Conservation (phyloP, 2,113 vertebrate genomes). For the Periophthalmus modestus region DNA sequence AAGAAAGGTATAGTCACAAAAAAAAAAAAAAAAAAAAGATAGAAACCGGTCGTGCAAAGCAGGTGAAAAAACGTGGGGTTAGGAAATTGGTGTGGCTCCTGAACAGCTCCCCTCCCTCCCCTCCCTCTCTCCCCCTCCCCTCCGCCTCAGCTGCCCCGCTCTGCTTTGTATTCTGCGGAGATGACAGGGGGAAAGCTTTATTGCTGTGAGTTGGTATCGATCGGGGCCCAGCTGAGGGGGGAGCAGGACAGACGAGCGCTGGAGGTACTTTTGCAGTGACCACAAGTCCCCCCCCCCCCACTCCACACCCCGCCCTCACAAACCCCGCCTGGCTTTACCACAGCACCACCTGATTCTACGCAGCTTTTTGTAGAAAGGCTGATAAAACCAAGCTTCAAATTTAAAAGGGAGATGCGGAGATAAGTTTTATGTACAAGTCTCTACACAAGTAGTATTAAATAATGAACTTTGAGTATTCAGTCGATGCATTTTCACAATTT, state of each 20-base stretch:
- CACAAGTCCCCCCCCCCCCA: constrained; percentile 43
- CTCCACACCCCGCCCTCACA: constrained; percentile 20
- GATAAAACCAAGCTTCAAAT: neutral
- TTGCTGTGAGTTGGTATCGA: constrained; percentile 86
- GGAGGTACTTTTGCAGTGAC: constrained; percentile 75
- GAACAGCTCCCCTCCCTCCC: constrained; percentile 70
- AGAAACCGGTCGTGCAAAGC: constrained; percentile 34
- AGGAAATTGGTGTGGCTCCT: constrained; percentile 84
- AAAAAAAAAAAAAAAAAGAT: constrained; percentile 24
- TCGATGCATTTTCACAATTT: no score
- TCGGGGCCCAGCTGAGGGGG: constrained; percentile 80
- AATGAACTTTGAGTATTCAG: no score
- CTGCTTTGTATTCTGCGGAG: constrained; percentile 76
- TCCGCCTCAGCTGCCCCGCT: constrained; percentile 49
- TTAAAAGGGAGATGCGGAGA: neutral
- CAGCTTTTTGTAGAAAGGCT: no score
- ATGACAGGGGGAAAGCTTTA: constrained; percentile 83
- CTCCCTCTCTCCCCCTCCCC: constrained; percentile 23
- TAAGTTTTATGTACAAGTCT: no score
- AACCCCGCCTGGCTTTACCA: constrained; percentile 1
- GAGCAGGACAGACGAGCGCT: constrained; percentile 63
- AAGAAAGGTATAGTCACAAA: neutral
- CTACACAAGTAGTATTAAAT: no score
- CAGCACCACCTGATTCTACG: constrained; percentile 11
- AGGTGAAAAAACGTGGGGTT: constrained; percentile 59